These are phyloP conservation scores for Limonius californicus DNA, from an alignment of 1,140 invertebrate species.

Conservation along the genomic window DNA sequence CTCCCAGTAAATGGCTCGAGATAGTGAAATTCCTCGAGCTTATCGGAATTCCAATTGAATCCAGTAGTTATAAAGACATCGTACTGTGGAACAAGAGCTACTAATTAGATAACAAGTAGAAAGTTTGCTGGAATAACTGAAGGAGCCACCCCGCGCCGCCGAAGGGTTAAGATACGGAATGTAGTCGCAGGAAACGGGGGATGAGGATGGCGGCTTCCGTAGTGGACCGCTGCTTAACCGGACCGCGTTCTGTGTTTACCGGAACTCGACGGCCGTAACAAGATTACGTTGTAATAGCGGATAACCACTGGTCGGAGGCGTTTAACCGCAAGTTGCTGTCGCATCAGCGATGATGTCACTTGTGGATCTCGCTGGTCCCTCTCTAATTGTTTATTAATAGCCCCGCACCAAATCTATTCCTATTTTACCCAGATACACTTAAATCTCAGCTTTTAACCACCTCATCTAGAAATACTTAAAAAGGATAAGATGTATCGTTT, in stretches of 20 bases:
- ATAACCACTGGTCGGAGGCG: slow-evolving; percentile 39
- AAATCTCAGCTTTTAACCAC: too few species aligned
- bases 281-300: slow-evolving; percentile 42
- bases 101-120: slow-evolving; percentile 40
- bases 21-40: slow-evolving; percentile 36
- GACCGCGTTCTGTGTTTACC: slow-evolving; percentile 30
- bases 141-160: not conserved
- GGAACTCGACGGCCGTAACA: slow-evolving; percentile 38
- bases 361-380: slow-evolving; percentile 22
- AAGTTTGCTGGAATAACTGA: slow-evolving; percentile 29
- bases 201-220: slow-evolving; percentile 15
- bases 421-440: too few species aligned
- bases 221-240: slow-evolving; percentile 23
- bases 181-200: slow-evolving; percentile 15
- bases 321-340: slow-evolving; percentile 38
- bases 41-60: slow-evolving; percentile 41
- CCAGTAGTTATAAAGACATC: slow-evolving; percentile 39
- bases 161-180: slow-evolving; percentile 9
- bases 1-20: slow-evolving; percentile 27
- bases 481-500: too few species aligned
- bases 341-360: slow-evolving; percentile 29
- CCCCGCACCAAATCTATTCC: too few species aligned
- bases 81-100: slow-evolving; percentile 36
- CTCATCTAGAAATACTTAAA: too few species aligned
- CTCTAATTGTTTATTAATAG: slow-evolving; percentile 31